Evolutionary conservation across 2,888 invertebrate genomes (phyloP).

Genomic region (Xylota segnis): DNA sequence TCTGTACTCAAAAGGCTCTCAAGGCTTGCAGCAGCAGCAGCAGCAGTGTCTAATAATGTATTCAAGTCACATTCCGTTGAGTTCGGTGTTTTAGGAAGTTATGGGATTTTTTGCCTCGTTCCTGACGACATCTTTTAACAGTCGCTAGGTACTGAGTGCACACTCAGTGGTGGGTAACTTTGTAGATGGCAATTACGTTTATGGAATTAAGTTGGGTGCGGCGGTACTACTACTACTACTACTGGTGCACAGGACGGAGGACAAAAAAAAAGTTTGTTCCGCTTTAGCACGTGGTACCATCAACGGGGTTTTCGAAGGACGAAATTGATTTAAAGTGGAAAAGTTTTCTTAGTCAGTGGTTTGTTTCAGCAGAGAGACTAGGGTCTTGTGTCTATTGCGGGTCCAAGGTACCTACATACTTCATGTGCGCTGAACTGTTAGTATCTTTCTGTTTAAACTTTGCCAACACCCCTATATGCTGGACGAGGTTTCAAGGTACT

Average conservation of each 20-base stretch:
- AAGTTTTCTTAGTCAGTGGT: neutral
- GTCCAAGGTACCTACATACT: no score
- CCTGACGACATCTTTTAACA: slow-evolving; percentile 64
- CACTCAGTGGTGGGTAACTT: slow-evolving; percentile 74
- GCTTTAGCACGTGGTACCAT: slow-evolving; percentile 43
- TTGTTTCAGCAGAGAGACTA: no score
- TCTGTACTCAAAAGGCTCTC: slow-evolving; percentile 10
- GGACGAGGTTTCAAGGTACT: no score
- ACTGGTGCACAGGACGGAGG: neutral
- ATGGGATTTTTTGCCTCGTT: slow-evolving; percentile 71
- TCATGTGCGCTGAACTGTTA: no score
- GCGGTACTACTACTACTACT: slow-evolving; percentile 29
- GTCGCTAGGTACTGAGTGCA: slow-evolving; percentile 26
- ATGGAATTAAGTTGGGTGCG: slow-evolving; percentile 75
- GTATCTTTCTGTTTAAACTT: no score
- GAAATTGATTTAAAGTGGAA: slow-evolving; percentile 64
- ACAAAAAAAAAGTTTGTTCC: slow-evolving; percentile 44
- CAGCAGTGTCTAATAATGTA: slow-evolving; percentile 68
- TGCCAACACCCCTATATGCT: no score
- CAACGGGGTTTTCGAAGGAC: slow-evolving; percentile 20
- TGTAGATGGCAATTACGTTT: slow-evolving; percentile 74
- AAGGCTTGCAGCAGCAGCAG: slow-evolving; percentile 58
- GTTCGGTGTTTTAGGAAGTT: slow-evolving; percentile 77
- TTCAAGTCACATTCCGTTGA: slow-evolving; percentile 77
- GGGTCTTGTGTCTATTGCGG: no score